Conservation (phyloP, 2,113 vertebrate species). For the Zingel zingel region DNA sequence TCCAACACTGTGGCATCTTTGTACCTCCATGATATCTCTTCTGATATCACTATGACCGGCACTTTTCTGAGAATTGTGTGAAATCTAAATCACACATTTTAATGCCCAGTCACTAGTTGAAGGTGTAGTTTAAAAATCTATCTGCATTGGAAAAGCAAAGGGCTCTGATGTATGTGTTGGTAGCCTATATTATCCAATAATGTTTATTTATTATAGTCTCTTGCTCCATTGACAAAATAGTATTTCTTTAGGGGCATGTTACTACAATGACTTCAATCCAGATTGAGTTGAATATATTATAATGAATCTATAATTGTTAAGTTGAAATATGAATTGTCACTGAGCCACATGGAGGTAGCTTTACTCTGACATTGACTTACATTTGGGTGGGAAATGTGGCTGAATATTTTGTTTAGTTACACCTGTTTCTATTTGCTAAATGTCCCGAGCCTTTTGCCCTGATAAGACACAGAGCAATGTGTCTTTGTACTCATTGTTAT, state of each 20-base stretch:
- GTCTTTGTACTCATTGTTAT: constrained; percentile 33
- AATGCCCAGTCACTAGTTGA: background rate
- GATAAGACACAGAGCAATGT: constrained; percentile 6
- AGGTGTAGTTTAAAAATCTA: background rate
- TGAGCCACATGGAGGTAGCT: background rate
- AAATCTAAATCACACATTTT: background rate
- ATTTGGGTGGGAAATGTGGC: constrained; percentile 1
- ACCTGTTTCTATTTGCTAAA: constrained; percentile 21
- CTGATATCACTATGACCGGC: background rate
- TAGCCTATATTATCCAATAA: background rate
- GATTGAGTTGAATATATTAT: background rate
- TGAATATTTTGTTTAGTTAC: background rate
- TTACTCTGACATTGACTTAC: background rate
- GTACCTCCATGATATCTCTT: background rate
- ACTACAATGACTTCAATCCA: background rate
- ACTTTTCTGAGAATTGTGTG: background rate
- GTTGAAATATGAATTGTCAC: background rate
- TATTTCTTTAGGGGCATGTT: accelerated
- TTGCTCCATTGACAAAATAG: background rate
- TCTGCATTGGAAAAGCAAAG: background rate
- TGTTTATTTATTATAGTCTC: constrained; percentile 4
- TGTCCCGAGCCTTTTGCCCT: background rate
- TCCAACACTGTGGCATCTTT: background rate
- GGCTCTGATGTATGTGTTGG: background rate
- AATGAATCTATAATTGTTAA: background rate